Percentiles rank a stretch among this genome's conserved stretches.
These are phyloP conservation scores for Iguana delicatissima DNA, from an alignment of 2,797 vertebrate genomes.

Conservation along the genomic window DNA sequence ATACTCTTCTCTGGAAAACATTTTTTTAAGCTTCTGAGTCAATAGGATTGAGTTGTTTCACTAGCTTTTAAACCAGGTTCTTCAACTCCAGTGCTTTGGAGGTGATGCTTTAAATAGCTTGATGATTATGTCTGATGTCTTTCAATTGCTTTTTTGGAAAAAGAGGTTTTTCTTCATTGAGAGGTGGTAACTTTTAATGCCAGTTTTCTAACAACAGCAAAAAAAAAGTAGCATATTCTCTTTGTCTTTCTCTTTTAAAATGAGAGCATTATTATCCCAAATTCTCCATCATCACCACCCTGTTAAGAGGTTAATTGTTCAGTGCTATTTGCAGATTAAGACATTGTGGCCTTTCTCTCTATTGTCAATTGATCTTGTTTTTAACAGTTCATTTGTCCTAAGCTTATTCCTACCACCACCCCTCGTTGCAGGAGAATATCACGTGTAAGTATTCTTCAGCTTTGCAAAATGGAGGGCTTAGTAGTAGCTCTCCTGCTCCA, in stretches of 20 bases:
- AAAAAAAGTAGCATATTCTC: background rate
- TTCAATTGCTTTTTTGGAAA: background rate
- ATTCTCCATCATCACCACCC: background rate
- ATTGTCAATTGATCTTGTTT: background rate
- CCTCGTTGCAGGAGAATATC: background rate
- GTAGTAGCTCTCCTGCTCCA: background rate
- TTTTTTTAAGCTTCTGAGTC: background rate
- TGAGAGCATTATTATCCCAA: background rate
- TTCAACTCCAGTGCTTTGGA: background rate
- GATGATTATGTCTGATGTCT: background rate
- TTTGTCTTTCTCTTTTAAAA: background rate
- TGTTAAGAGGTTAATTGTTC: constrained; percentile 3
- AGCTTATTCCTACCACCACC: background rate
- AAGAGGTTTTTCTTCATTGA: background rate
- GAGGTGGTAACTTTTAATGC: background rate
- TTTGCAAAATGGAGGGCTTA: constrained; percentile 1
- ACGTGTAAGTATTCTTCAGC: constrained; percentile 14
- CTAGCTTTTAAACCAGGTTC: background rate
- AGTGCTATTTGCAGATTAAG: background rate
- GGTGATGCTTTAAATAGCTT: background rate
- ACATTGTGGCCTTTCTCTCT: background rate
- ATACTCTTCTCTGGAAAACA: background rate
- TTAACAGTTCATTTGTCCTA: background rate
- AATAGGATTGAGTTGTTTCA: background rate
- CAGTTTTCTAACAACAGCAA: background rate